phyloP scores from a whole-genome alignment of 2,113 vertebrate genomes.

The Montifringilla adamsi region DNA sequence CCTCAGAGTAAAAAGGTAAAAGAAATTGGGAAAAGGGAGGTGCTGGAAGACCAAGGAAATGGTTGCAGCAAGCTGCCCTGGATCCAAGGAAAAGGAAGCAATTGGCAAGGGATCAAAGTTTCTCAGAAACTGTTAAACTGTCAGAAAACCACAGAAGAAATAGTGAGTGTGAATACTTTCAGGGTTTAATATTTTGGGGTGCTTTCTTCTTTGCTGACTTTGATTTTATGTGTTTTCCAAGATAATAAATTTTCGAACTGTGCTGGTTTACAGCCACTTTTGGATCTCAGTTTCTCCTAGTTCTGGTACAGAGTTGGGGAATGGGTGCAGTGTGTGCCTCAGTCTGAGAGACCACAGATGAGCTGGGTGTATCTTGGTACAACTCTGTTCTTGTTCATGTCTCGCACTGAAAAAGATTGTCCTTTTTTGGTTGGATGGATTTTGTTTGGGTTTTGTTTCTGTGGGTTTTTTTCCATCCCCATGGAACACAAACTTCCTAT shows the following conservation, averaged over 20 bases:
- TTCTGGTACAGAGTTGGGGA: not conserved
- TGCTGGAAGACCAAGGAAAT: not conserved
- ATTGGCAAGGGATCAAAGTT: slow-evolving; percentile 25
- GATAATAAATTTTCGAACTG: not conserved
- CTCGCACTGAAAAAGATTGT: not conserved
- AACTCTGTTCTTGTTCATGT: not conserved
- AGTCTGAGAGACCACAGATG: not conserved
- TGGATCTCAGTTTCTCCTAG: not conserved
- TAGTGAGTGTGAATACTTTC: not conserved
- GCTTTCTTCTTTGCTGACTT: not conserved
- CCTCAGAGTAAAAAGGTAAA: not conserved
- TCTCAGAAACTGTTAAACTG: not conserved
- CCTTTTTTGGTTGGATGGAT: too few species aligned
- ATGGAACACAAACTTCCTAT: rapidly evolving
- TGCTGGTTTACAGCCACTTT: not conserved
- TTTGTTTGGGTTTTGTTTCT: not conserved
- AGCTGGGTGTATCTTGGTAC: not conserved
- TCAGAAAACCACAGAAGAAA: not conserved
- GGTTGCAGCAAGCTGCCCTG: not conserved
- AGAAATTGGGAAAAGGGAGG: not conserved
- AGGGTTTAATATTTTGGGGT: not conserved
- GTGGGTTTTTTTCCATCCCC: rapidly evolving
- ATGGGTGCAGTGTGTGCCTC: not conserved
- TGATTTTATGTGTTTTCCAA: not conserved
- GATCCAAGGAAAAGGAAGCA: not conserved